Evolutionary conservation across 2,113 vertebrate species (phyloP), one percentile per base, ranked within the genome.

Genomic region (Trachemys scripta): DNA sequence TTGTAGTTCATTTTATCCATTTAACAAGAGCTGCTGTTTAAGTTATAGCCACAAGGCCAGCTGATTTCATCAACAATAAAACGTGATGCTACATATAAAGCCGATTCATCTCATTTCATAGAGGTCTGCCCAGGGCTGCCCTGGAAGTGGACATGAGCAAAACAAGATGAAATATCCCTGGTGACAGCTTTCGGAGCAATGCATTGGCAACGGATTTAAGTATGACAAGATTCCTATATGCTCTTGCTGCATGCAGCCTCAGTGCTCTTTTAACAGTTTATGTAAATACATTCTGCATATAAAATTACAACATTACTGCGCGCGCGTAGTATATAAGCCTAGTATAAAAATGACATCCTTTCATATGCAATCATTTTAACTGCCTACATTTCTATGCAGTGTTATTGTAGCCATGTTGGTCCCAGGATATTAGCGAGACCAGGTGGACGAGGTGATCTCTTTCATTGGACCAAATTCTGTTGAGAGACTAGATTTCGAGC

Each of bases 111-210:
- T 94, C 50, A 89, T 96, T 88, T 92, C 88, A 90, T 93, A 95
- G 78, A 95, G 57, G 86, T 94, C 88, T 95, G 96, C 72, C 86
- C 76, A 69, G 89, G 85, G 93, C 83, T 95, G 50, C 90, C 91
- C 92, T 91, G 87, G 82, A 95, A 97, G 94, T 3, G 0, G 93
- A 94, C 92, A 94, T 88, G 93, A 90, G 94, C 91, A 96, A 94
- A 97, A 95, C 6, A 90, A 83, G 82, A 97, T 90, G 62, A 91
- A 98, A 96, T 62, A 96, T 89, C 88, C 90, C 92, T 62, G 17
- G 81, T 35, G 85, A 94, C 93, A 96, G 82, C 75, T 69, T 90
- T 50, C 92, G 84, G 94, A 93, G 82, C 56, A 90, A 14, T 62
- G 51, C 90, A 94, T 97, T 45, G 1, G 90, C 85, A 92, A 97